Percentiles rank a stretch among this genome's conserved stretches.
Evolutionary conservation across 2,113 vertebrate species (phyloP).

Genomic region (Myiopsitta monachus): DNA sequence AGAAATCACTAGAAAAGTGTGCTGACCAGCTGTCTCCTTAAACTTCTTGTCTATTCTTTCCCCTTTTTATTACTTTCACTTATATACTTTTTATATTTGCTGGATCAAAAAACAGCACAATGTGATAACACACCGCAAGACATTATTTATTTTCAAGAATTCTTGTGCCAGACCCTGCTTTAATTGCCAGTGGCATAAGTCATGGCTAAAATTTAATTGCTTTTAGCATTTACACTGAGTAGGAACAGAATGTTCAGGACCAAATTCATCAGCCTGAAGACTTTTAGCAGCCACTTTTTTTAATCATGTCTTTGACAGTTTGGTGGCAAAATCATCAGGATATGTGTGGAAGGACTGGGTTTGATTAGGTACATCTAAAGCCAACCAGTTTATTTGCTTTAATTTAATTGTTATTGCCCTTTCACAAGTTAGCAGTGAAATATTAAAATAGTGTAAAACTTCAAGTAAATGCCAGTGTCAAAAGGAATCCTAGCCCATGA

Average conservation of each 20-base stretch:
- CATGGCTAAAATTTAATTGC: background rate
- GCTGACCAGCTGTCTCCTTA: background rate
- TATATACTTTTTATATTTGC: background rate
- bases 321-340: background rate
- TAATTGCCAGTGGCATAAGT: background rate
- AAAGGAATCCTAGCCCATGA: constrained; percentile 22
- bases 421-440: constrained; percentile 23
- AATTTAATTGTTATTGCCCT: constrained; percentile 39
- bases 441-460: constrained; percentile 35
- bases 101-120: background rate
- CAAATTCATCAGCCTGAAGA: background rate
- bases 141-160: background rate
- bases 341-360: background rate
- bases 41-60: background rate
- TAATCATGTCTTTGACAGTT: constrained; percentile 2
- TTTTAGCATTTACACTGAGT: background rate
- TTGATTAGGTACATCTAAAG: constrained; percentile 22
- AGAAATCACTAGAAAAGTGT: background rate
- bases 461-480: constrained; percentile 38
- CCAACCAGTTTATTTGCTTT: constrained; percentile 31
- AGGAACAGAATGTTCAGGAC: background rate
- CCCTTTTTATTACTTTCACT: background rate
- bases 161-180: background rate
- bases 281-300: constrained; percentile 1
- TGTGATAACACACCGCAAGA: background rate